Evolutionary conservation across 2,113 vertebrate genomes (phyloP).

Genomic region (Etheostoma cragini): DNA sequence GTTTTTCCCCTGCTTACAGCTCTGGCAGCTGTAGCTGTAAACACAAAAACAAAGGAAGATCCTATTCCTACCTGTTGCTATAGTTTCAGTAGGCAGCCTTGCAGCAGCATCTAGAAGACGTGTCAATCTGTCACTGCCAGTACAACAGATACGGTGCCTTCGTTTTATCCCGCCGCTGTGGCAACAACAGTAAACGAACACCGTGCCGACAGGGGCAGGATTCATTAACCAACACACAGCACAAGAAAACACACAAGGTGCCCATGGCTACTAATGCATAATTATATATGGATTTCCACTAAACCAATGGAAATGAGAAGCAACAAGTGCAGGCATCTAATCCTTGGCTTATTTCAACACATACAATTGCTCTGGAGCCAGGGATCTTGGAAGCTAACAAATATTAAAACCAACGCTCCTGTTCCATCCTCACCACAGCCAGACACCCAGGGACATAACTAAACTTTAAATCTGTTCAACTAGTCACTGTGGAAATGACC

Average conservation of each 20-base stretch:
- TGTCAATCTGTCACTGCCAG: conserved; percentile 60
- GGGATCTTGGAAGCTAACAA: conserved; percentile 5
- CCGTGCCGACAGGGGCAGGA: conserved; percentile 43
- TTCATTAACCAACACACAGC: conserved; percentile 61
- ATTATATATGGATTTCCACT: conserved; percentile 27
- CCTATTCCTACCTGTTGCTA: conserved; percentile 78
- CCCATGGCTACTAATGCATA: conserved; percentile 37
- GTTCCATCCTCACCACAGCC: conserved; percentile 28
- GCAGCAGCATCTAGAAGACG: conserved; percentile 63
- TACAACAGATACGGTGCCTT: conserved; percentile 23
- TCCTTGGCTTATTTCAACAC: conserved; percentile 26
- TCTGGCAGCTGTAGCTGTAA: conserved; percentile 47
- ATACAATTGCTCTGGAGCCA: conserved; percentile 7
- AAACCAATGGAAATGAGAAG: conserved; percentile 21
- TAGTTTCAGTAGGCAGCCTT: conserved; percentile 63
- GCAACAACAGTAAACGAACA: conserved; percentile 78
- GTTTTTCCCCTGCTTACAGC: conserved; percentile 10
- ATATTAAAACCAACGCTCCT: conserved; percentile 8
- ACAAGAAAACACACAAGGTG: conserved; percentile 40
- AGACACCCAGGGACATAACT: conserved; percentile 17
- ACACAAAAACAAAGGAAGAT: conserved; percentile 56
- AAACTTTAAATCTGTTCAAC: conserved; percentile 51
- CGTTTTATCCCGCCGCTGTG: conserved; percentile 63
- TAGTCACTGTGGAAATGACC: conserved; percentile 31
- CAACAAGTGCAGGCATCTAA: conserved; percentile 25